Percentiles rank a stretch among this genome's conserved stretches.
These are phyloP conservation scores for Gymnocypris eckloni DNA, from an alignment of 2,797 vertebrate genomes.

Conservation along the genomic window DNA sequence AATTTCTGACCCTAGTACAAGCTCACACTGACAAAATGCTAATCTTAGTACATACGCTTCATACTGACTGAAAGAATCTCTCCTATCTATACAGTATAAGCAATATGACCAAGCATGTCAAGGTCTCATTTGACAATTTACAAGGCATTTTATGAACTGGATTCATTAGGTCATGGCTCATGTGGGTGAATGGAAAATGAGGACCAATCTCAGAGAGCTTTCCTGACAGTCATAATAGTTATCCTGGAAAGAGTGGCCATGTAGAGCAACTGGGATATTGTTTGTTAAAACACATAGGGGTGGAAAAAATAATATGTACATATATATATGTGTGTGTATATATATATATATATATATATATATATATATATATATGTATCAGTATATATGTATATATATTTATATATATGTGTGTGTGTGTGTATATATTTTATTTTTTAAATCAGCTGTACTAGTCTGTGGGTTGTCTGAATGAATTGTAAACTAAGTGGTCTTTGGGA, in stretches of 20 bases:
- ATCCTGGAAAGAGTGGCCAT: not conserved
- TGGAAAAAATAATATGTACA: not conserved
- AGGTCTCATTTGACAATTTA: constrained; percentile 14
- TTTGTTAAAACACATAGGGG: not conserved
- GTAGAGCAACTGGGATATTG: not conserved
- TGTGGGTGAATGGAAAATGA: not conserved
- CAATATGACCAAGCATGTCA: constrained; percentile 28
- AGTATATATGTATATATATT: too few relatives aligned
- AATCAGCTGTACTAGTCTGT: not conserved
- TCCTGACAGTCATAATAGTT: not conserved
- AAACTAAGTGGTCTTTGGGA: not conserved
- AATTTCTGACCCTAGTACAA: not conserved
- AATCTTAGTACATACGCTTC: not conserved
- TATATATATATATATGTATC: too few relatives aligned
- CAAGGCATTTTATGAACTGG: constrained; percentile 2
- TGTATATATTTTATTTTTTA: not conserved
- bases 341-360: too few relatives aligned
- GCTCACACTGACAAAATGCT: not conserved
- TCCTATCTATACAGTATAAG: constrained; percentile 29
- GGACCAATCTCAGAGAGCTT: not conserved
- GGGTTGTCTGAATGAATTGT: not conserved
- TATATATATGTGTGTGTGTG: too few relatives aligned
- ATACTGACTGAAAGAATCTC: constrained; percentile 10
- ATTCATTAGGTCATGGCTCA: constrained; percentile 13
- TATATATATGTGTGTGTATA: too few relatives aligned